phyloP scores from a whole-genome alignment of 2,888 invertebrate genomes.

The Brachylomia viminalis region DNA sequence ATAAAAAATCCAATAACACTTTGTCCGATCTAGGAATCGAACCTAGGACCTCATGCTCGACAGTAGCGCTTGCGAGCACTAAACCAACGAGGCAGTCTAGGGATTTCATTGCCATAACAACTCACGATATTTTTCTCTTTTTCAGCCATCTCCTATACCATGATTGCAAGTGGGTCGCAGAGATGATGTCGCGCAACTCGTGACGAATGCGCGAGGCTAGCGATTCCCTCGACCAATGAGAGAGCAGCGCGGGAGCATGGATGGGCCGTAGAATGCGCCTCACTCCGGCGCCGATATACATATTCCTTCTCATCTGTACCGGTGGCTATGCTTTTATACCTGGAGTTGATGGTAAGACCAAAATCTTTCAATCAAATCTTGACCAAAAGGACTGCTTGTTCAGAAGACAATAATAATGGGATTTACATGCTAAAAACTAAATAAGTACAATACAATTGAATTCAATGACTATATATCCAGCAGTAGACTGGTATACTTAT shows the following conservation, averaged over 20 bases:
- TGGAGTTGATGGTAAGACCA: slow-evolving; percentile 86
- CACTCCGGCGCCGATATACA: slow-evolving; percentile 82
- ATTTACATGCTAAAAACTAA: too few species aligned
- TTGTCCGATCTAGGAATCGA: neutral
- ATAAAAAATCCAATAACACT: neutral
- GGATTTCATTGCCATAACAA: neutral
- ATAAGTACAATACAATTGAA: too few species aligned
- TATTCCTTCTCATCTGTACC: slow-evolving; percentile 82
- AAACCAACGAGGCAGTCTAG: neutral
- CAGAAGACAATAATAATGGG: too few species aligned
- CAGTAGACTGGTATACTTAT: too few species aligned
- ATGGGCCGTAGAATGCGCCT: slow-evolving; percentile 89
- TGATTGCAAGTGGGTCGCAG: slow-evolving; percentile 9
- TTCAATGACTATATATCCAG: too few species aligned
- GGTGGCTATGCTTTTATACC: slow-evolving; percentile 83
- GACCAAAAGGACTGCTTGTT: too few species aligned
- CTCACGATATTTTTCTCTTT: slow-evolving; percentile 26
- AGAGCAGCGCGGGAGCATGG: slow-evolving; percentile 84
- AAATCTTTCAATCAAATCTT: too few species aligned
- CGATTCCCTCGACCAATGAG: slow-evolving; percentile 77
- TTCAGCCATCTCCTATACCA: slow-evolving; percentile 46
- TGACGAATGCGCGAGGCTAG: slow-evolving; percentile 61
- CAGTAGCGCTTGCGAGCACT: neutral
- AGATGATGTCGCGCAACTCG: slow-evolving; percentile 54
- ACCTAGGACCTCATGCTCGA: neutral